phyloP scores from a whole-genome alignment of 2,888 invertebrate genomes.

The Melieria crassipennis region DNA sequence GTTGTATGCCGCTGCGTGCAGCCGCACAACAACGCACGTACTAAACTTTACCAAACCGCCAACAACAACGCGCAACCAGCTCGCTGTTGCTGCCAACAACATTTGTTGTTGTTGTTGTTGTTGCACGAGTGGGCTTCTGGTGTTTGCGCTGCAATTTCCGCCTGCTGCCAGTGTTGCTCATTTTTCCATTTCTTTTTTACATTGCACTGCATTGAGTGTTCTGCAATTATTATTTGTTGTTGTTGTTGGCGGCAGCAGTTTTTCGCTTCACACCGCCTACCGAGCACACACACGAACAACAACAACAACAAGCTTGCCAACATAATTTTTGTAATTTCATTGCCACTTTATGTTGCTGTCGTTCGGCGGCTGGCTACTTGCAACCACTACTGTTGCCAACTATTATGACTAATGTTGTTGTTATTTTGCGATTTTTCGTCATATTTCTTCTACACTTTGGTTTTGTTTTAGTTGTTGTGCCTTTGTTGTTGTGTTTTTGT shows the following conservation, averaged over 20 bases:
- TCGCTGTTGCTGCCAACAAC: constrained; percentile 2
- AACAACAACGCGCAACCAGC: neutral
- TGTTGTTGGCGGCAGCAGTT: neutral
- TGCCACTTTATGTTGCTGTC: constrained; percentile 13
- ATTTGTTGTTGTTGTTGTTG: neutral
- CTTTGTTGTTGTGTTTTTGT: constrained; percentile 1
- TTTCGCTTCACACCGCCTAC: no score
- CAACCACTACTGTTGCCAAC: neutral
- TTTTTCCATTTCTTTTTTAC: neutral
- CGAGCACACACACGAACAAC: no score
- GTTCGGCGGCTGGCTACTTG: no score
- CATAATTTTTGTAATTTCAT: neutral
- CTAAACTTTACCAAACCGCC: neutral
- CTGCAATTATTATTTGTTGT: neutral
- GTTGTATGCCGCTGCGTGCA: neutral
- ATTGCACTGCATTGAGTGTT: neutral
- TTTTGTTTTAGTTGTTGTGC: constrained; percentile 19
- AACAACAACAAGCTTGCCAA: no score
- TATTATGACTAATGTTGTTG: neutral
- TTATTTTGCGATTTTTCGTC: no score
- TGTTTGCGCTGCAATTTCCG: constrained; percentile 8
- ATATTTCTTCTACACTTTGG: constrained; percentile 4
- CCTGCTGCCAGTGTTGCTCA: neutral
- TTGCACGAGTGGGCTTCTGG: constrained; percentile 7
- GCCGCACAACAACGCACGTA: neutral